Conservation (phyloP, 1,140 invertebrate species). For the Papilio glaucus region DNA sequence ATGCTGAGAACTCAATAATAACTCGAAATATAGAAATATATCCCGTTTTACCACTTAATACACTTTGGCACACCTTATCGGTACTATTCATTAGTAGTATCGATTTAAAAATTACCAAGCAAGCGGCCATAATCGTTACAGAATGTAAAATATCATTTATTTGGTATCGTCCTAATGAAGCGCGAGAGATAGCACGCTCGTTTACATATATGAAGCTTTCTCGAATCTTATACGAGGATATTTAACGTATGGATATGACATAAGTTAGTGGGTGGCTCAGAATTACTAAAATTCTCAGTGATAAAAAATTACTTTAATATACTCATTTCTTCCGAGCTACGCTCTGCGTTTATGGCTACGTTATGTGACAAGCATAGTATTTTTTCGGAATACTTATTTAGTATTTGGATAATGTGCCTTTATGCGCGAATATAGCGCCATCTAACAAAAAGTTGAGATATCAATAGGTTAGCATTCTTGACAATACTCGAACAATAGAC, state of each 20-base stretch:
- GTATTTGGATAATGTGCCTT: too few species aligned
- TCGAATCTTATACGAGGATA: slow-evolving; percentile 5
- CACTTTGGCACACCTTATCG: slow-evolving; percentile 19
- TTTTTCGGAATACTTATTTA: too few species aligned
- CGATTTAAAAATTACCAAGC: slow-evolving; percentile 29
- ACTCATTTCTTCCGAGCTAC: too few species aligned
- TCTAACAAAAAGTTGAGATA: too few species aligned
- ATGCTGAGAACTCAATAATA: too few species aligned
- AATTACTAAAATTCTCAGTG: background rate
- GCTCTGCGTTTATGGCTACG: too few species aligned
- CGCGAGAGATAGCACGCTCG: slow-evolving; percentile 26
- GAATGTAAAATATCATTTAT: slow-evolving; percentile 43
- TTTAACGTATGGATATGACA: slow-evolving; percentile 20
- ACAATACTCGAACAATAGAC: too few species aligned
- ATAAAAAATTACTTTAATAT: background rate
- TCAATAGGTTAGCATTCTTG: too few species aligned
- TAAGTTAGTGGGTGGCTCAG: background rate
- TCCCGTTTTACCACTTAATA: background rate
- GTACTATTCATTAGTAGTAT: slow-evolving; percentile 24
- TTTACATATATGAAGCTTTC: slow-evolving; percentile 35
- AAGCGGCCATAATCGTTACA: slow-evolving; percentile 40
- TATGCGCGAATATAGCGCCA: too few species aligned
- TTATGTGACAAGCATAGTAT: too few species aligned
- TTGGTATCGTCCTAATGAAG: slow-evolving; percentile 34
- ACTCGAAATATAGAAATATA: background rate